Conservation (phyloP, 1,140 invertebrate species). For the Zaprionus nigranus region DNA sequence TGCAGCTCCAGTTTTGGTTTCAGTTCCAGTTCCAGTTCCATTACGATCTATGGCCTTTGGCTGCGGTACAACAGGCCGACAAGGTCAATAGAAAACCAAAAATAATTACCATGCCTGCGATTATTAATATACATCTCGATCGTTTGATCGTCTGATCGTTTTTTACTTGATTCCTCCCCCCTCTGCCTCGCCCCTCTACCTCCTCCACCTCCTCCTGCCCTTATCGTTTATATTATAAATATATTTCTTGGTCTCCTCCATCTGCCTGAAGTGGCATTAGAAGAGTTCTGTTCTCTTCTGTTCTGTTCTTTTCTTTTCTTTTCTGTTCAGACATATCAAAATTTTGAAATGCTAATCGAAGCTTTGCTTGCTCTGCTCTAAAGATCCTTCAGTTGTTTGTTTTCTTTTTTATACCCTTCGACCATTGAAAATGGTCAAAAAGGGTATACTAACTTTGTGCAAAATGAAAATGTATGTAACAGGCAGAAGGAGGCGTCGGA, state of each 20-base stretch:
- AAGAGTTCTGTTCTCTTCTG: neutral
- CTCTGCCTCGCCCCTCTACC: neutral
- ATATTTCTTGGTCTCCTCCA: neutral
- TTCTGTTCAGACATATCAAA: neutral
- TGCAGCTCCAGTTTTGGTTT: neutral
- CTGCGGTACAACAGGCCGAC: slow-evolving; percentile 35
- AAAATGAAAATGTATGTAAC: too few species aligned
- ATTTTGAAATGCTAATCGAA: slow-evolving; percentile 10
- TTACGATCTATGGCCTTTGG: slow-evolving; percentile 32
- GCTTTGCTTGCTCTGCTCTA: slow-evolving; percentile 23
- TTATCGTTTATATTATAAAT: neutral
- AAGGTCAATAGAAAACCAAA: slow-evolving; percentile 59
- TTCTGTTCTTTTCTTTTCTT: neutral
- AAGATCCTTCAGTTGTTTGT: slow-evolving; percentile 11
- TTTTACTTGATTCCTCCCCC: neutral
- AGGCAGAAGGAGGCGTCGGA: too few species aligned
- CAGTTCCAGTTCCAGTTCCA: slow-evolving; percentile 19
- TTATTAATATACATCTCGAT: slow-evolving; percentile 58
- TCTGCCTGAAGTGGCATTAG: slow-evolving; percentile 6
- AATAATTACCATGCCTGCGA: slow-evolving; percentile 62
- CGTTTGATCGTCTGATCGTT: neutral
- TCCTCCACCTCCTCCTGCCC: neutral
- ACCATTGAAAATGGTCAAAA: too few species aligned
- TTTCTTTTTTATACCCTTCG: too few species aligned
- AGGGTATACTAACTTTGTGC: too few species aligned